Evolutionary conservation across 2,888 invertebrate genomes (phyloP).

Genomic region (Pandemis cinnamomeana): DNA sequence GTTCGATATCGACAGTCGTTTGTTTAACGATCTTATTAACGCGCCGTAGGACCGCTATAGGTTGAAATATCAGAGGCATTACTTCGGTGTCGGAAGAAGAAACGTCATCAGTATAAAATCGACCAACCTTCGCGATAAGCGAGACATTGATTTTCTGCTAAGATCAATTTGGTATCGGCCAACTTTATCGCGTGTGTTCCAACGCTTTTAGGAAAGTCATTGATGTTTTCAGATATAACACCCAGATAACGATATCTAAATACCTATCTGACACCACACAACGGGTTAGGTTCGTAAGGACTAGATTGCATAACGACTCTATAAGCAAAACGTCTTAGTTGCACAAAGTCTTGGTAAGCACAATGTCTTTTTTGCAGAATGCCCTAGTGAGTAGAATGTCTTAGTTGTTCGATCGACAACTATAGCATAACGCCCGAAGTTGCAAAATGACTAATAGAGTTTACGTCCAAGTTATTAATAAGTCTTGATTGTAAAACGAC

Average conservation of each 20-base stretch:
- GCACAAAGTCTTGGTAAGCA: too few species aligned
- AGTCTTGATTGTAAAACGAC: too few species aligned
- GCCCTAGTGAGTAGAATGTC: too few species aligned
- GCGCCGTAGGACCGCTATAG: conserved; percentile 4
- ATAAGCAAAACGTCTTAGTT: too few species aligned
- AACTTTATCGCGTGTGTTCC: neutral
- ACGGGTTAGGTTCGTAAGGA: too few species aligned
- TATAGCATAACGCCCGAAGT: too few species aligned
- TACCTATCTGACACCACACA: neutral
- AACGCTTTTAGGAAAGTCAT: neutral
- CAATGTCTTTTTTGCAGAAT: too few species aligned
- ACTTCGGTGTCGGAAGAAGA: neutral
- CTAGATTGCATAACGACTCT: too few species aligned
- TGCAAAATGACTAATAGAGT: too few species aligned
- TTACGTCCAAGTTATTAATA: too few species aligned
- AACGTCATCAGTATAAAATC: neutral
- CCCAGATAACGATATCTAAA: neutral
- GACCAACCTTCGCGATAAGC: neutral
- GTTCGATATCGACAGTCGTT: conserved; percentile 23
- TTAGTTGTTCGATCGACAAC: too few species aligned
- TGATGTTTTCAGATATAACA: neutral
- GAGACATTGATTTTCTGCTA: neutral
- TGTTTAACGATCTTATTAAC: conserved; percentile 26
- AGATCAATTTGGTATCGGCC: neutral
- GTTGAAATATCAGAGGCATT: conserved; percentile 20